Conservation (phyloP, 2,888 invertebrate species). For the Rapana venosa region DNA sequence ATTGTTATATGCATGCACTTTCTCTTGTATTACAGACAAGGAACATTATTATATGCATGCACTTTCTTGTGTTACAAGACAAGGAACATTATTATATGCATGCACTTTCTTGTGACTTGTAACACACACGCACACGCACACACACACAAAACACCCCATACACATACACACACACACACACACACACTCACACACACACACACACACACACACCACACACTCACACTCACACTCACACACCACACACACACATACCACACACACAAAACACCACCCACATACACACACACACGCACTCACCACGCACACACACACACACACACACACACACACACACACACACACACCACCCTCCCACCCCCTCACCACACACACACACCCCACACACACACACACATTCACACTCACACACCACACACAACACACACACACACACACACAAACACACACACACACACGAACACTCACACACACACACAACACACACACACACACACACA, state of each 20-base stretch:
- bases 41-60: too few relatives aligned
- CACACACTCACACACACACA: background rate
- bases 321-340: background rate
- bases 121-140: background rate
- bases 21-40: too few relatives aligned
- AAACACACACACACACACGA: background rate
- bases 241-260: background rate
- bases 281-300: background rate
- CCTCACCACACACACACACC: background rate
- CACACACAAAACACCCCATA: background rate
- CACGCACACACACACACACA: background rate
- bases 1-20: too few relatives aligned
- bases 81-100: too few relatives aligned
- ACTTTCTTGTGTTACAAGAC: too few relatives aligned
- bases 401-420: background rate
- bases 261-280: background rate
- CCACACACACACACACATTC: background rate
- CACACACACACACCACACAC: background rate
- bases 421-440: background rate
- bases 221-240: background rate
- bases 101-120: too few relatives aligned
- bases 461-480: background rate
- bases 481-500: background rate
- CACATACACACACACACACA: constrained; percentile 1
- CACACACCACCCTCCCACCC: too few relatives aligned